Evolutionary conservation across 2,888 invertebrate species (phyloP).

Genomic region (Vannuccia rotundouncinata): DNA sequence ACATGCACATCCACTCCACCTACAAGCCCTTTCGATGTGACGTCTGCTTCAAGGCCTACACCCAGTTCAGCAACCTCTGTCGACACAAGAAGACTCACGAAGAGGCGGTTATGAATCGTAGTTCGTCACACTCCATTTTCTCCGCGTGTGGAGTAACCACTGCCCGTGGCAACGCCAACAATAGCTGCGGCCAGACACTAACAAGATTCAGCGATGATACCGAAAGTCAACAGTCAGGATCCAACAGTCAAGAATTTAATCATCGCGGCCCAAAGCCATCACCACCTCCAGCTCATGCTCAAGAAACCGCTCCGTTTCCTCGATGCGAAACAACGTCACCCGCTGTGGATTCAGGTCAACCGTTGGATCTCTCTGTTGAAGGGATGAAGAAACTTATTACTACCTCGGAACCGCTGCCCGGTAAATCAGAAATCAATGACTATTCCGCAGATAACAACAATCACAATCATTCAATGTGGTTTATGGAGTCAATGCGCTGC

Average conservation of each 20-base stretch:
- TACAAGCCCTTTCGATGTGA: conserved; percentile 87
- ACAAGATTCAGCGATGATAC: not conserved
- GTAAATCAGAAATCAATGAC: not conserved
- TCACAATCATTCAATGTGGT: not conserved
- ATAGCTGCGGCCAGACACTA: not conserved
- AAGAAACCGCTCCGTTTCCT: not conserved
- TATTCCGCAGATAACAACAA: not conserved
- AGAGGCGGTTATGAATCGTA: not conserved
- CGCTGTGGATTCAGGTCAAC: not conserved
- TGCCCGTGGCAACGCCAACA: conserved; percentile 42
- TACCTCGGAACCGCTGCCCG: not conserved
- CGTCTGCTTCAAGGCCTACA: conserved; percentile 84
- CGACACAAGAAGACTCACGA: conserved; percentile 93
- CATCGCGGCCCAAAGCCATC: not conserved
- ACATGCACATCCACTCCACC: conserved; percentile 91
- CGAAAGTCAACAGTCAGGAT: not conserved
- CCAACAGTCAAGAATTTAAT: not conserved
- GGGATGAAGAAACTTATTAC: not conserved
- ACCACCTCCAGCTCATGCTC: not conserved
- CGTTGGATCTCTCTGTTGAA: not conserved
- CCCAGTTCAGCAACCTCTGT: conserved; percentile 97
- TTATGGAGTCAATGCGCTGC: not conserved
- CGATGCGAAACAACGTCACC: not conserved
- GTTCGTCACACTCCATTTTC: too few relatives aligned
- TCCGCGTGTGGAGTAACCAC: not conserved